These are phyloP conservation scores for Dryadula phaetusa DNA, from an alignment of 2,888 invertebrate species.

Conservation along the genomic window DNA sequence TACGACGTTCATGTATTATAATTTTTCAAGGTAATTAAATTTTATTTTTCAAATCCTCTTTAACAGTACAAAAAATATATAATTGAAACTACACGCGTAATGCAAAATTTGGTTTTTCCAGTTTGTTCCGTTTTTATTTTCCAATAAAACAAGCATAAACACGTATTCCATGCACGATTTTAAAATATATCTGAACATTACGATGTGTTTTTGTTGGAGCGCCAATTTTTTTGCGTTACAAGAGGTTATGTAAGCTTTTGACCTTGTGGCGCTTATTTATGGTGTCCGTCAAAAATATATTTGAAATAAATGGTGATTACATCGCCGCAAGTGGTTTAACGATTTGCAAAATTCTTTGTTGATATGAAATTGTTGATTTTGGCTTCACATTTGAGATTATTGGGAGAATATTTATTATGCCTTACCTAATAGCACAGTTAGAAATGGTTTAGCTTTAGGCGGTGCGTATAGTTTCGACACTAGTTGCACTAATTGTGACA, in stretches of 20 bases:
- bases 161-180: slow-evolving; percentile 1
- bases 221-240: slow-evolving; percentile 28
- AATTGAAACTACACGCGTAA: not conserved
- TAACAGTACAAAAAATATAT: no score
- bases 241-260: slow-evolving; percentile 21
- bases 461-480: no score
- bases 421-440: no score
- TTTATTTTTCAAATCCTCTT: not conserved
- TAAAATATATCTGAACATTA: slow-evolving; percentile 5
- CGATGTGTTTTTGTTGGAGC: slow-evolving; percentile 24
- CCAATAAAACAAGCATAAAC: slow-evolving; percentile 8
- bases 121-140: not conserved
- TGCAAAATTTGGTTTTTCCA: slow-evolving; percentile 2
- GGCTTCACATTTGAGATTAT: no score
- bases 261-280: slow-evolving; percentile 38
- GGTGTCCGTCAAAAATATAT: slow-evolving; percentile 18
- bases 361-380: not conserved
- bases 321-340: not conserved
- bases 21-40: no score
- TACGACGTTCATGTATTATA: no score
- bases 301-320: slow-evolving; percentile 8
- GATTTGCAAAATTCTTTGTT: not conserved
- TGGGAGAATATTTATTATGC: no score
- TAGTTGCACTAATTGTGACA: no score
- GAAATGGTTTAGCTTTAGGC: no score